phyloP scores from a whole-genome alignment of 1,140 invertebrate species.

The Nilaparvata lugens region DNA sequence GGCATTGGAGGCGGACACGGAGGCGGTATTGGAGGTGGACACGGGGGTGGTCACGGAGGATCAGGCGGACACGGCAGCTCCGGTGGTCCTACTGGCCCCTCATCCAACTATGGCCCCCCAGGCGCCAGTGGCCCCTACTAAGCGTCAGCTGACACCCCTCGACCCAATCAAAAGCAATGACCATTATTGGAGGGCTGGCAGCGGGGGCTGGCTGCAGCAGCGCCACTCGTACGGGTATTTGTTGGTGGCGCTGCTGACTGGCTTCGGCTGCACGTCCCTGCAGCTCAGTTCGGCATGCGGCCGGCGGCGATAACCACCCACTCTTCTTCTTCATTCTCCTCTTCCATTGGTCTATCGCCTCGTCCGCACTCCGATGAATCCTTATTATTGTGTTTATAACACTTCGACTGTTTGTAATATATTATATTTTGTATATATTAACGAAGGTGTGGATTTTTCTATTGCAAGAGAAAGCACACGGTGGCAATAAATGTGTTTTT shows the following conservation, averaged over 20 bases:
- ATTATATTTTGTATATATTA: slow-evolving; percentile 14
- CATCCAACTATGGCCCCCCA: slow-evolving; percentile 52
- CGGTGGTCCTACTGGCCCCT: slow-evolving; percentile 46
- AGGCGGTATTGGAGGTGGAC: slow-evolving; percentile 29
- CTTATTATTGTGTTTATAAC: too few relatives aligned
- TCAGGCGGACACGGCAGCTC: slow-evolving; percentile 35
- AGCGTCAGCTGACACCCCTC: neutral
- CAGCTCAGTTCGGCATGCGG: too few relatives aligned
- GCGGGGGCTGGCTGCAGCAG: neutral
- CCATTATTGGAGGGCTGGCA: neutral
- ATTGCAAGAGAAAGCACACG: slow-evolving; percentile 22
- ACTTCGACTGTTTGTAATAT: slow-evolving; percentile 1
- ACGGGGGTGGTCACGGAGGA: slow-evolving; percentile 25
- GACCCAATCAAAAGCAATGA: slow-evolving; percentile 1
- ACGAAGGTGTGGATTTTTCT: slow-evolving; percentile 16
- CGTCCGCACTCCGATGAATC: too few relatives aligned
- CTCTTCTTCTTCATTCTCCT: too few relatives aligned
- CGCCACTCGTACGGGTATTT: neutral
- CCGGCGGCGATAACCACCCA: too few relatives aligned
- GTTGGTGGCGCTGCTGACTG: neutral
- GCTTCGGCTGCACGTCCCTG: too few relatives aligned
- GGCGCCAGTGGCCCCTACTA: slow-evolving; percentile 35
- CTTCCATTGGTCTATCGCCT: too few relatives aligned
- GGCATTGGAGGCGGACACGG: slow-evolving; percentile 33
- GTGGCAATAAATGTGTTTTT: slow-evolving; percentile 27